Evolutionary conservation across 2,888 invertebrate species (phyloP), one percentile per base, ranked within the genome.

Genomic region (Ernsta delagoae): DNA sequence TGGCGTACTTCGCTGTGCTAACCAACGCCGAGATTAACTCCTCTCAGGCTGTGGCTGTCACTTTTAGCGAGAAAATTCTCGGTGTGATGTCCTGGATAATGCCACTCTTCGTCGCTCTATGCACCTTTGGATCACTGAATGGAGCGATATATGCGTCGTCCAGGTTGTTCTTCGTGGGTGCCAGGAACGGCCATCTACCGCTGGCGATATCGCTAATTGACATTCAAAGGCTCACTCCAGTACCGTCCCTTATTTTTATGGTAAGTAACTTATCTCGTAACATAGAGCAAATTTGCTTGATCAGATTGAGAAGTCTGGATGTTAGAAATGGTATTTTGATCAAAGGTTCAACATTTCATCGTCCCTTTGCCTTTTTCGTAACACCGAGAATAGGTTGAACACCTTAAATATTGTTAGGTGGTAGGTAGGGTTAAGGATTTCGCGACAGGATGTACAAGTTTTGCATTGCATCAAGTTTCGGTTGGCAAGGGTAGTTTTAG

Each of bases 101-200:
- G 97, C 98, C 99, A 0, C 92, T 99, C 62, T 99, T 99, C 84
- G 99, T 99, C 0, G 99, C 99, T 0, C 96, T 98, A 72, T 98
- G 99, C 39, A 99, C 99, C 0, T 98, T 99, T 82, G 99, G 99
- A 1, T 98, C 98, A 1, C 92, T 99, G 2, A 99, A 99, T 81
- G 99, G 99, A 16, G 98, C 98, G 1, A 98, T 99, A 74, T 98
- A 99, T 83, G 98, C 99, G 0, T 98, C 98, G 0, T 97, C 98
- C 0, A 95, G 98, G n/a, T 88, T 98, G 8, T 98, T 98, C 85
- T 98, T 98, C 85, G 98, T 98, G 36, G 36, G 36, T 36, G 36
- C 36, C 5, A 36, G 41, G 43, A 43, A 43, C 11, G 43, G 43
- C 6, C 43, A 43, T 43, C 43, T 43, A 11, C 98, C 98, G 0